phyloP scores from a whole-genome alignment of 2,888 invertebrate genomes.

The Kuschelorhynchus macadamiae region DNA sequence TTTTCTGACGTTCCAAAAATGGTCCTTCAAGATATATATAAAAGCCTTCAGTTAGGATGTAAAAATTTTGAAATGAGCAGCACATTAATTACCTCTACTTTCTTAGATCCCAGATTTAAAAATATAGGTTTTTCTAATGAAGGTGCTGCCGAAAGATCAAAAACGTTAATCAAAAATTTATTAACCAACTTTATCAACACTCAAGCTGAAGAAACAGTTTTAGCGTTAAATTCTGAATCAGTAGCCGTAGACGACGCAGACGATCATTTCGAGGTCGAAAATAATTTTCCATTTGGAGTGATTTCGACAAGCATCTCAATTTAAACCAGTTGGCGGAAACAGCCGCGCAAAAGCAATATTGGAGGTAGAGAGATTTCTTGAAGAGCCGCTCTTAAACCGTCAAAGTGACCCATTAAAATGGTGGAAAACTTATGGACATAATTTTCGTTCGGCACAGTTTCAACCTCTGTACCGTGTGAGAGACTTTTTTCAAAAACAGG shows the following conservation, averaged over 20 bases:
- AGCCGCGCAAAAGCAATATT: background rate
- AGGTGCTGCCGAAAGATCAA: slow-evolving; percentile 10
- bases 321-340: background rate
- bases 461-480: background rate
- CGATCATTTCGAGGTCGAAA: too few relatives aligned
- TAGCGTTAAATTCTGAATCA: background rate
- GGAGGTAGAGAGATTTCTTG: slow-evolving; percentile 3
- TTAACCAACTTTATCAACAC: slow-evolving; percentile 5
- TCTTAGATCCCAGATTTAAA: slow-evolving; percentile 28
- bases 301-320: background rate
- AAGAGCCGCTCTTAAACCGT: slow-evolving; percentile 11
- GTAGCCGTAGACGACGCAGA: too few relatives aligned
- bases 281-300: background rate
- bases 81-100: slow-evolving; percentile 11
- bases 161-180: background rate
- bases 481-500: slow-evolving; percentile 7
- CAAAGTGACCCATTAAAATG: background rate
- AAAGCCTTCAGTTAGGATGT: slow-evolving; percentile 1
- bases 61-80: slow-evolving; percentile 20
- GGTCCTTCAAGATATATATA: background rate
- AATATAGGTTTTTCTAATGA: slow-evolving; percentile 19
- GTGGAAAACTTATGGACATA: background rate
- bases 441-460: background rate
- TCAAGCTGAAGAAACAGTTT: background rate
- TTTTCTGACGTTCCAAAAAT: background rate